Conservation (phyloP, 2,113 vertebrate genomes). For the Dicentrarchus labrax region DNA sequence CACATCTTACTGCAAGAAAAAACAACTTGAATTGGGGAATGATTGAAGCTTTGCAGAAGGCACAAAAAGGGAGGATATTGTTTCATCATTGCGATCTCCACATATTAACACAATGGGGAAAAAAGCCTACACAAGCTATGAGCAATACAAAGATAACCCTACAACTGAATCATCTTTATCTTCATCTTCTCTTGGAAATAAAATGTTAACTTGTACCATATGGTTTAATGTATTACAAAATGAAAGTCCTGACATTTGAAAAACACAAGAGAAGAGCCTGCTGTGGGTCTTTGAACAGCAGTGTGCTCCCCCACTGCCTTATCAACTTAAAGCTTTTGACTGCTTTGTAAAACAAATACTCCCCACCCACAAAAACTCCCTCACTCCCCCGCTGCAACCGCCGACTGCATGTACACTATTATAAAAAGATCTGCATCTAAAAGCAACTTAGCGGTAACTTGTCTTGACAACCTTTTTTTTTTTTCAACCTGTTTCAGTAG, state of each 20-base stretch:
- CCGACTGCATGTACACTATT: background rate
- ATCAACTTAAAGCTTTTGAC: constrained; percentile 30
- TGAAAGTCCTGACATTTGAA: constrained; percentile 10
- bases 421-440: background rate
- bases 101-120: background rate
- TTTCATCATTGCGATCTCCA: background rate
- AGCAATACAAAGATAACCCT: background rate
- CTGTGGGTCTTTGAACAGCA: background rate
- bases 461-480: background rate
- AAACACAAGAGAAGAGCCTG: background rate
- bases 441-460: background rate
- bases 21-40: background rate
- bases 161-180: background rate
- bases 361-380: background rate
- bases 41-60: background rate
- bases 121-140: background rate
- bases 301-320: background rate
- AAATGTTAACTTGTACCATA: too few species aligned
- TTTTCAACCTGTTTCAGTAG: too few species aligned
- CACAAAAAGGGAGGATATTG: background rate
- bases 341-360: constrained; percentile 42
- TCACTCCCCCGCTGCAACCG: background rate
- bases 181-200: background rate
- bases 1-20: background rate
- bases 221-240: background rate